Evolutionary conservation across 2,113 vertebrate genomes (phyloP).

Genomic region (Dromiciops gliroides): DNA sequence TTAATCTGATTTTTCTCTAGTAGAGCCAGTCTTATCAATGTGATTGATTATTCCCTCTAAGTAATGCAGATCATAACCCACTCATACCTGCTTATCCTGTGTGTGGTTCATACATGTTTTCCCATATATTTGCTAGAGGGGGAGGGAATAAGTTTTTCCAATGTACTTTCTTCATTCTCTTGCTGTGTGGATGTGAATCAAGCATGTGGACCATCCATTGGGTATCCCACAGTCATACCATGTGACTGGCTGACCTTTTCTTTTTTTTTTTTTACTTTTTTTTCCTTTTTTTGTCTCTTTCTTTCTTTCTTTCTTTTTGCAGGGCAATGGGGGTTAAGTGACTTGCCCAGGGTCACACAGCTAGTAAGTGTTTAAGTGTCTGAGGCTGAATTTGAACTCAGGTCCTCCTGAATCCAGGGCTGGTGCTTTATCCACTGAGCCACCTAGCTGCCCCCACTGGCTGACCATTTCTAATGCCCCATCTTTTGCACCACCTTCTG

Average conservation of each 20-base stretch:
- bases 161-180: neutral
- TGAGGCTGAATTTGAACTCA: too few species aligned
- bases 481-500: neutral
- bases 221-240: neutral
- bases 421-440: too few species aligned
- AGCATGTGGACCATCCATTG: neutral
- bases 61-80: neutral
- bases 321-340: too few species aligned
- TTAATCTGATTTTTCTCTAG: neutral
- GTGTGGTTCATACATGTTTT: neutral
- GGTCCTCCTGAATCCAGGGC: too few species aligned
- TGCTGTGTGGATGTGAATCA: neutral
- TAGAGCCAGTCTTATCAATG: neutral
- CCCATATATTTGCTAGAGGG: neutral
- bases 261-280: too few species aligned
- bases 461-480: neutral
- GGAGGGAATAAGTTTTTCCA: neutral
- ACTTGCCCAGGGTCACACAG: too few species aligned
- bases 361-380: too few species aligned
- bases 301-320: too few species aligned
- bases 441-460: too few species aligned
- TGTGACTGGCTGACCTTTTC: neutral
- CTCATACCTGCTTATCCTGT: neutral
- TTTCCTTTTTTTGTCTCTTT: too few species aligned
- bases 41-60: neutral